Base-by-base conservation (phyloP, 2,113 vertebrate species). In the Oxyura jamaicensis region DNA sequence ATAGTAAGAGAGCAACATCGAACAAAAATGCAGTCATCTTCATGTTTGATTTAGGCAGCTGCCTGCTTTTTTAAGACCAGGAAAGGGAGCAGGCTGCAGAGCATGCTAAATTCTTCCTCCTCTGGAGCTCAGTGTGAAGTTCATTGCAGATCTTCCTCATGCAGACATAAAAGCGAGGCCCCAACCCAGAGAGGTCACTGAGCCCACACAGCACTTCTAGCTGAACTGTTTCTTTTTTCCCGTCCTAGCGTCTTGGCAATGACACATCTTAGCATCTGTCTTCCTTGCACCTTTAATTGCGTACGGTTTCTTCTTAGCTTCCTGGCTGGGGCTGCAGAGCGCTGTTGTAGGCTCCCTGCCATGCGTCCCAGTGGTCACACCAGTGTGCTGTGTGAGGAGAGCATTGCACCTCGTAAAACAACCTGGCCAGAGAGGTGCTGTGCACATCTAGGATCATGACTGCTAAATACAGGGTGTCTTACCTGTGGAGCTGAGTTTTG, bases 371-470 rank as follows among this genome's bases (percentile, higher is more conserved):
- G 68, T 4, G n/a, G 50, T 2, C 56, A 16, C 8, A 33, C 39
- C 68, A 1, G 0, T 41, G 60, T 33, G 22, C 12, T 25, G 0
- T 1, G 3, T 3, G 56, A 59, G 48, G 23, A 2, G 55, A 22
- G 9, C 52, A 4, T 3, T 73, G 31, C 8, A 80, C 33, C 55
- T 48, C 29, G 13, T 60, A 28, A 58, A 81, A 60, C 26, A 16
- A 5, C 66, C 52, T 74, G 20, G 68, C 29, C 1, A 36, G 72
- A 56, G 39, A 69, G 14, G n/a, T 39, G 60, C n/a, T 53, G 28
- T 7, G 28, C 2, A 2, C 1, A 0, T 44, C 63, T 59, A 68
- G 58, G 39, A 28, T 74, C 15, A 2, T 60, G 29, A 26, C 52
- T 74, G 15, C 88, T n/a, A 69, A 81, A 39, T 35, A 11, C n/a